A percentile compares a stretch with the other conserved stretches of the same genome.
phyloP scores from a whole-genome alignment of 53 echinoderm and acorn worm genomes.

The Stichopus horrens region DNA sequence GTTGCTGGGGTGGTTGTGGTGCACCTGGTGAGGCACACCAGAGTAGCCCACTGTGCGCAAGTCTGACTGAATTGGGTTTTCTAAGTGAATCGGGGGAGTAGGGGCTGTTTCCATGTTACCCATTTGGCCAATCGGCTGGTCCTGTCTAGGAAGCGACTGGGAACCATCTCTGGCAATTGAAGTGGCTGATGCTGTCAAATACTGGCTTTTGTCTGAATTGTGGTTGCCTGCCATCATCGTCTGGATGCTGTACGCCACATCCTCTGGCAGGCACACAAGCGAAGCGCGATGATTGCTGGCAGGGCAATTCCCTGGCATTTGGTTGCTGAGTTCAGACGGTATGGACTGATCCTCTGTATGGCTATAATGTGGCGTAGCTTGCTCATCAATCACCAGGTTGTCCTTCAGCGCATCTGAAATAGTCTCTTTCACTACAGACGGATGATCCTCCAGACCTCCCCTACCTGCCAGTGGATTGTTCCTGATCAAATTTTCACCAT shows the following conservation, averaged over 20 bases:
- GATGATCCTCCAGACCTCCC: neutral
- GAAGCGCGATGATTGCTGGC: neutral
- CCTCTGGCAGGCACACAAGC: neutral
- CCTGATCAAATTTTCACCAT: neutral
- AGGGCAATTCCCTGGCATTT: neutral
- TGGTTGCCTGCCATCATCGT: conserved; percentile 1
- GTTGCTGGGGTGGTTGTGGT: conserved; percentile 17
- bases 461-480: neutral
- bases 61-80: conserved; percentile 1
- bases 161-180: neutral
- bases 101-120: neutral
- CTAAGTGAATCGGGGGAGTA: conserved; percentile 2
- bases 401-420: neutral
- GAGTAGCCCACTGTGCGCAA: neutral
- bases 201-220: conserved; percentile 2
- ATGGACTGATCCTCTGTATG: neutral
- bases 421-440: neutral
- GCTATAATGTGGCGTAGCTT: neutral
- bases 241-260: conserved; percentile 12
- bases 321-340: neutral
- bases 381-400: conserved; percentile 38
- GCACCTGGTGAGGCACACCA: conserved; percentile 5
- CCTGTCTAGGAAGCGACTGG: neutral
- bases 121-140: conserved; percentile 13
- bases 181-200: neutral